Conservation (phyloP, 2,113 vertebrate species). For the Hippocampus guttulatus region DNA sequence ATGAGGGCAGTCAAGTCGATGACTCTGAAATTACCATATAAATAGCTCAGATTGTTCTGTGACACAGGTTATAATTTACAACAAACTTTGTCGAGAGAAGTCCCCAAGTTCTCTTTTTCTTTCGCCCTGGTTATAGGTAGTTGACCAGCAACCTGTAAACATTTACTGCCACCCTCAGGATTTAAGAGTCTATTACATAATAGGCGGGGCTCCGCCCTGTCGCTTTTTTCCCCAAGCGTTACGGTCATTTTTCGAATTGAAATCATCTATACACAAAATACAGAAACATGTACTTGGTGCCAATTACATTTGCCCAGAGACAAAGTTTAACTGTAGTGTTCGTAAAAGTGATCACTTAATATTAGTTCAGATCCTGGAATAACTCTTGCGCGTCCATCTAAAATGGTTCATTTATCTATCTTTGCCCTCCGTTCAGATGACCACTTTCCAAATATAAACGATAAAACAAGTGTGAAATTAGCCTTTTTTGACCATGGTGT, state of each 20-base stretch:
- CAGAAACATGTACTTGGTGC: no score
- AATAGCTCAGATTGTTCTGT: not conserved
- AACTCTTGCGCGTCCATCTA: no score
- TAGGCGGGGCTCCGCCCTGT: not conserved
- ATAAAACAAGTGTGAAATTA: no score
- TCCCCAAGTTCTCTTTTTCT: not conserved
- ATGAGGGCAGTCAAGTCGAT: not conserved
- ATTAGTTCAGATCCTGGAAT: no score
- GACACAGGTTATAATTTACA: not conserved
- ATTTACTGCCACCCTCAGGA: not conserved
- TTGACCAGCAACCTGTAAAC: not conserved
- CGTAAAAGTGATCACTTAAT: no score
- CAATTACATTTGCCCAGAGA: no score
- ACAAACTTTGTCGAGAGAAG: not conserved
- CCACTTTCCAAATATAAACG: no score
- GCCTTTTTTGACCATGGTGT: no score
- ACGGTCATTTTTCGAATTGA: not conserved
- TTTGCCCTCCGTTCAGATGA: no score
- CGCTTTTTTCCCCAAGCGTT: no score
- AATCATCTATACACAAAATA: not conserved
- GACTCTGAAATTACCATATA: not conserved
- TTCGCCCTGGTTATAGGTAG: not conserved
- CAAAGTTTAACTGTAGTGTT: no score
- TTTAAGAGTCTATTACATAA: not conserved
- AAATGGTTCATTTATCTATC: no score